Percentiles rank a stretch among this genome's conserved stretches.
Evolutionary conservation across 2,888 invertebrate species (phyloP).

Genomic region (Amblyjoppa fuscipennis): DNA sequence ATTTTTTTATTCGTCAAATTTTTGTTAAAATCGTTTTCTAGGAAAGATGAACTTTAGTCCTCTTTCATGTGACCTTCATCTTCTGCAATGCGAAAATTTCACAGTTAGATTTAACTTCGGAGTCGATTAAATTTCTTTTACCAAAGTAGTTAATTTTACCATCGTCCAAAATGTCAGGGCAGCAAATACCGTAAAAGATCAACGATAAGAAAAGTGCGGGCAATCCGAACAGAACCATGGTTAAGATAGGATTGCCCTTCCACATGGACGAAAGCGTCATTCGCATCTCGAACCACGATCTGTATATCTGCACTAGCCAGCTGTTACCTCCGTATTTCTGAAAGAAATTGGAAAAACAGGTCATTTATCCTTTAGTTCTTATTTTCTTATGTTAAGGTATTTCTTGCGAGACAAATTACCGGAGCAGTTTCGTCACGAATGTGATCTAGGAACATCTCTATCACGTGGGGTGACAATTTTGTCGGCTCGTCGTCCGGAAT

Average conservation of each 20-base stretch:
- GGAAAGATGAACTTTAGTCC: slow-evolving; percentile 75
- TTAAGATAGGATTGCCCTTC: slow-evolving; percentile 96
- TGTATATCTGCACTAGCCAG: slow-evolving; percentile 91
- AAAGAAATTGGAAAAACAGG: slow-evolving; percentile 73
- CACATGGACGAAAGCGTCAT: slow-evolving; percentile 94
- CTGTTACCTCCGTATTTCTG: slow-evolving; percentile 95
- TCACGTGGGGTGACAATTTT: slow-evolving; percentile 92
- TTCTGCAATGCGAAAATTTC: slow-evolving; percentile 57
- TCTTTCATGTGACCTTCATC: slow-evolving; percentile 81
- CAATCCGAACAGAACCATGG: slow-evolving; percentile 96
- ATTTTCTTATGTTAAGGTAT: slow-evolving; percentile 21
- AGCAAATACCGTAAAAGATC: slow-evolving; percentile 98
- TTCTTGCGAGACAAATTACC: slow-evolving; percentile 84
- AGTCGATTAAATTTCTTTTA: not conserved
- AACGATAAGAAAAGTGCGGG: slow-evolving; percentile 97
- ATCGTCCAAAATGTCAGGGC: slow-evolving; percentile 96
- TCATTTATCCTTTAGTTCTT: slow-evolving; percentile 2
- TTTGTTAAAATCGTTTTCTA: slow-evolving; percentile 2
- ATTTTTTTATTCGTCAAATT: slow-evolving; percentile 54
- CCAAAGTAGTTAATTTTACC: slow-evolving; percentile 75
- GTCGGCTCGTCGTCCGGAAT: slow-evolving; percentile 94
- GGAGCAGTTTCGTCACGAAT: slow-evolving; percentile 92
- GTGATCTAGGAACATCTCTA: slow-evolving; percentile 91
- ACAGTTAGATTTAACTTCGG: not conserved
- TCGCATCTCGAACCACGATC: slow-evolving; percentile 94